A percentile compares a stretch with the other conserved stretches of the same genome.
These are phyloP conservation scores for Atherinosoma microstoma DNA, from an alignment of 2,797 vertebrate species.

Conservation along the genomic window DNA sequence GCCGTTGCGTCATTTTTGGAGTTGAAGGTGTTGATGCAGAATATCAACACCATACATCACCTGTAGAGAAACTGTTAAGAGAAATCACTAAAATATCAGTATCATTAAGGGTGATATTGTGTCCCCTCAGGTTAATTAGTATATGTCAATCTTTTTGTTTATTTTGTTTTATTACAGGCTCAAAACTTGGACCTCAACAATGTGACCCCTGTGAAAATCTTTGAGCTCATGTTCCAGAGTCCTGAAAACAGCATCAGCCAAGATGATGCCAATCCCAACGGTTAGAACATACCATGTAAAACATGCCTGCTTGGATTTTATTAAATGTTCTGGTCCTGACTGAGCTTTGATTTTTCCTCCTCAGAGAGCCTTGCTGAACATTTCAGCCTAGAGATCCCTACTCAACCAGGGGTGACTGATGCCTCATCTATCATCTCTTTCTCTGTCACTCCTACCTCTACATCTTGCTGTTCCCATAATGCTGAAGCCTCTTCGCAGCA, in stretches of 20 bases:
- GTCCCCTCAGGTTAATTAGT: background rate
- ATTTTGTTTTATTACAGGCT: constrained; percentile 77
- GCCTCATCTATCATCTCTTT: constrained; percentile 84
- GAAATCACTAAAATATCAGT: background rate
- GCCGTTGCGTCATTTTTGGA: constrained; percentile 9
- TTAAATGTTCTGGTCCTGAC: constrained; percentile 8
- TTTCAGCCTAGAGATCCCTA: constrained; percentile 84
- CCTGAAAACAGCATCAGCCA: constrained; percentile 89
- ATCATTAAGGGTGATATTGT: background rate
- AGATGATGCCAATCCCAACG: constrained; percentile 88
- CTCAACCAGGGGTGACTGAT: constrained; percentile 79
- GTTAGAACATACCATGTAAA: constrained; percentile 69
- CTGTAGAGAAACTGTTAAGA: background rate
- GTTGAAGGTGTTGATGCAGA: background rate
- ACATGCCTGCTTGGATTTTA: background rate
- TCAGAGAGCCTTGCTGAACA: constrained; percentile 88
- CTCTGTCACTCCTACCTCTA: constrained; percentile 83
- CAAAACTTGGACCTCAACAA: constrained; percentile 92
- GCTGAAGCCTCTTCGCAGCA: constrained; percentile 77
- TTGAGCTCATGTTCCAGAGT: constrained; percentile 98
- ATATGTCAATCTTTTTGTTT: constrained; percentile 1
- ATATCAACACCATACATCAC: no score
- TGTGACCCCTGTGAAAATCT: constrained; percentile 93
- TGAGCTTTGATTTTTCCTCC: constrained; percentile 8
- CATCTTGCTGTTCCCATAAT: constrained; percentile 84